A percentile compares a stretch with the other conserved stretches of the same genome.
These are phyloP conservation scores for Limnothrissa miodon DNA, from an alignment of 2,113 vertebrate genomes.

Conservation along the genomic window DNA sequence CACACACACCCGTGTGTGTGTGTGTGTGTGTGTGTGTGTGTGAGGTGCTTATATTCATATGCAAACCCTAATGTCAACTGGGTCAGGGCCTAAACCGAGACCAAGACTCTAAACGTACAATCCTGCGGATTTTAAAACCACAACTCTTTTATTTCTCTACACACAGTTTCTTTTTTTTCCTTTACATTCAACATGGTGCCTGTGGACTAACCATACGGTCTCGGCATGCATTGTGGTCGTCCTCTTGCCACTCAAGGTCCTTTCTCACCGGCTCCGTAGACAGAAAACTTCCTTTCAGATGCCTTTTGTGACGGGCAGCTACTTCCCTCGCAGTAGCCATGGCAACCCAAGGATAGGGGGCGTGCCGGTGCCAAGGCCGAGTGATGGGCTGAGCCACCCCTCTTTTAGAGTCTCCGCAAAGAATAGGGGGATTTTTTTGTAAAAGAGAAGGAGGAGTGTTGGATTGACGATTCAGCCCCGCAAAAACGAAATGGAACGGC, in stretches of 20 bases:
- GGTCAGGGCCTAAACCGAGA: background rate
- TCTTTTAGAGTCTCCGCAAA: conserved; percentile 35
- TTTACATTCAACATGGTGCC: conserved; percentile 16
- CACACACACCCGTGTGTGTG: background rate
- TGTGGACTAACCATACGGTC: background rate
- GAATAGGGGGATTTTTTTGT: conserved; percentile 15
- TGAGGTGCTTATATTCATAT: background rate
- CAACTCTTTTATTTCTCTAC: background rate
- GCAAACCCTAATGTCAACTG: conserved; percentile 1
- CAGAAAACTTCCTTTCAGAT: conserved; percentile 29
- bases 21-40: background rate
- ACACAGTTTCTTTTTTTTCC: background rate
- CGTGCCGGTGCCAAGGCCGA: conserved; percentile 36
- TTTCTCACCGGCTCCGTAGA: conserved; percentile 43
- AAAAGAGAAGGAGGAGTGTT: conserved; percentile 47
- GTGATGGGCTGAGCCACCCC: conserved; percentile 37
- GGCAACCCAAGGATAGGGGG: conserved; percentile 8
- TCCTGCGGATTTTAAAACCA: background rate
- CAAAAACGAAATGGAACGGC: conserved; percentile 35
- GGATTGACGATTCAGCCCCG: conserved; percentile 20
- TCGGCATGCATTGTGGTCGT: conserved; percentile 36
- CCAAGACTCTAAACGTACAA: background rate
- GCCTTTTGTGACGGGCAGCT: conserved; percentile 38
- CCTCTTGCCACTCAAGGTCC: conserved; percentile 44
- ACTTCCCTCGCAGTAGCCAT: conserved; percentile 28